phyloP scores from a whole-genome alignment of 2,113 vertebrate genomes.

The Orthonyx spaldingii region DNA sequence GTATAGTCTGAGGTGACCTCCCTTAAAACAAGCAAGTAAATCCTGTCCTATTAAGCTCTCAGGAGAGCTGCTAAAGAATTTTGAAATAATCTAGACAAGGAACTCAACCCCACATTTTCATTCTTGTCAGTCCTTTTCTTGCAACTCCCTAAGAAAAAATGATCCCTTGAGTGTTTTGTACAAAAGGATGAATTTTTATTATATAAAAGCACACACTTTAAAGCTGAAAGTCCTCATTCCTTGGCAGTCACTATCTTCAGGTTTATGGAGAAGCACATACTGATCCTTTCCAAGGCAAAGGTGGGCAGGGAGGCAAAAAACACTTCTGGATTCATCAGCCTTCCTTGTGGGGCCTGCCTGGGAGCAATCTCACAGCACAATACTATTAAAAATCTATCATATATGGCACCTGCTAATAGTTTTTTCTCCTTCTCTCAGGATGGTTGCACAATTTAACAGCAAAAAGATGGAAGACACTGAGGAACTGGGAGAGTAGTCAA shows the following conservation, averaged over 20 bases:
- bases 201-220: neutral
- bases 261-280: neutral
- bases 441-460: neutral
- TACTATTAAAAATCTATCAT: neutral
- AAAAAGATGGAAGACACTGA: neutral
- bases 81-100: neutral
- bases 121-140: neutral
- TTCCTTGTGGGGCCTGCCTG: neutral
- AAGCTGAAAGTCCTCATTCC: neutral
- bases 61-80: constrained; percentile 8
- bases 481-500: neutral
- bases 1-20: neutral
- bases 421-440: neutral
- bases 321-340: neutral
- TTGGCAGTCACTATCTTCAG: neutral
- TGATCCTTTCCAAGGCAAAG: neutral
- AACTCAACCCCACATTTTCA: neutral
- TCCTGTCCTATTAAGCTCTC: neutral
- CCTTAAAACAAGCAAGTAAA: neutral
- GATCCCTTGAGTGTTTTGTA: neutral
- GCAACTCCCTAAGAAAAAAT: constrained; percentile 1
- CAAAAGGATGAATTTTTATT: neutral
- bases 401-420: neutral
- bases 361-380: neutral
- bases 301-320: neutral